phyloP scores from a whole-genome alignment of 2,888 invertebrate genomes.

The Phaonia tiefii region DNA sequence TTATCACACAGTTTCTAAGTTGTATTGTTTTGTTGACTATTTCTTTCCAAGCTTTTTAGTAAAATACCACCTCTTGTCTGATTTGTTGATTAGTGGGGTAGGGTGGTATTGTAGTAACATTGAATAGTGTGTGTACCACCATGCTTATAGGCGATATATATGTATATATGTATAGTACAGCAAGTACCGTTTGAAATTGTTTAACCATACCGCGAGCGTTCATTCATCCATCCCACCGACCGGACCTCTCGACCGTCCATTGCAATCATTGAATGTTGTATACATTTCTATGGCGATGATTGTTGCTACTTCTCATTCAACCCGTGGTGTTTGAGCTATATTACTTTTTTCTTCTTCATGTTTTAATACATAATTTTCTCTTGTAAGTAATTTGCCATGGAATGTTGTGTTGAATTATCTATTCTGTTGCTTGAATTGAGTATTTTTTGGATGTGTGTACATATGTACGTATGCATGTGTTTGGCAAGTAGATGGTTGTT shows the following conservation, averaged over 20 bases:
- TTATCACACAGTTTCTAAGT: constrained; percentile 1
- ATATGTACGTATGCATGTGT: no score
- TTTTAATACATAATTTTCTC: constrained; percentile 25
- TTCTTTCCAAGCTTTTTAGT: constrained; percentile 16
- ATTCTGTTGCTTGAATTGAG: not conserved
- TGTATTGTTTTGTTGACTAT: not conserved
- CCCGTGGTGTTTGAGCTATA: not conserved
- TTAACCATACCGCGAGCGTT: not conserved
- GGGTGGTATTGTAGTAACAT: constrained; percentile 5
- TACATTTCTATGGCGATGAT: constrained; percentile 9
- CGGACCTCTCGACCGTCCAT: not conserved
- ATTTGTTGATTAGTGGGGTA: constrained; percentile 37
- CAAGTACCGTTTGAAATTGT: constrained; percentile 12
- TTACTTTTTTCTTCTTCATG: constrained; percentile 12
- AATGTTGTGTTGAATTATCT: not conserved
- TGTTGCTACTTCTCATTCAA: not conserved
- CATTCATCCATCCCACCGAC: not conserved
- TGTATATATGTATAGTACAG: constrained; percentile 6
- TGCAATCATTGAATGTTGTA: not conserved
- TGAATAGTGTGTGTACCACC: not conserved
- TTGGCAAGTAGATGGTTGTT: not conserved
- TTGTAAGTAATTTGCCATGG: constrained; percentile 24
- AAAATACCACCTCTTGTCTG: constrained; percentile 19
- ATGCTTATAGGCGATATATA: not conserved
- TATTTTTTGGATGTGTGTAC: not conserved